A percentile compares a stretch with the other conserved stretches of the same genome.
phyloP scores from a whole-genome alignment of 2,888 invertebrate genomes.

The Eupithecia subfuscata region DNA sequence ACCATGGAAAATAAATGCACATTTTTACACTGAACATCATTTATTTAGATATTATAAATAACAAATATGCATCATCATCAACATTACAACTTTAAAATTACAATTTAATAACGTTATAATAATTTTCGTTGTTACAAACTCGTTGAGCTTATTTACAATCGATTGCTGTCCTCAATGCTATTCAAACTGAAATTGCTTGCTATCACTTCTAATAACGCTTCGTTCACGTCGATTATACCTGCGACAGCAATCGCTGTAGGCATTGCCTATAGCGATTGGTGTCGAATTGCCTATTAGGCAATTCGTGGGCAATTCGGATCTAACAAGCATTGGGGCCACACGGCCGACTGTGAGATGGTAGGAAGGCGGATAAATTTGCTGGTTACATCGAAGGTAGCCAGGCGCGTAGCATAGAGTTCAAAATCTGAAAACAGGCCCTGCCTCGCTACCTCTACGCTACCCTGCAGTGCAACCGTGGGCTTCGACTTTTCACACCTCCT shows the following conservation, averaged over 20 bases:
- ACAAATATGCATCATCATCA: not conserved
- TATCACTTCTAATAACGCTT: not conserved
- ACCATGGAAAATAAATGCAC: not conserved
- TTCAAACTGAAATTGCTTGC: not conserved
- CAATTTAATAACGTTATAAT: not conserved
- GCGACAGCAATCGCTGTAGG: not conserved
- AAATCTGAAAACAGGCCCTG: no score
- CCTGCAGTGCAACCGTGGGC: not conserved
- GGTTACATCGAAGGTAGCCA: not conserved
- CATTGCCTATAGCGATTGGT: no score
- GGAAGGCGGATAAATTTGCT: not conserved
- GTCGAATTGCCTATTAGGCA: no score
- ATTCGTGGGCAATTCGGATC: not conserved
- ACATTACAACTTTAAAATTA: not conserved
- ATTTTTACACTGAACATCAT: not conserved
- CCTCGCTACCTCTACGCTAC: not conserved
- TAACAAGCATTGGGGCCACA: not conserved
- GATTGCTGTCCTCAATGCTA: not conserved
- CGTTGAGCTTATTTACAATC: not conserved
- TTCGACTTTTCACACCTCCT: not conserved
- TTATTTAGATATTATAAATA: not conserved
- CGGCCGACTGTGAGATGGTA: not conserved
- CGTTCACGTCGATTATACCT: not conserved
- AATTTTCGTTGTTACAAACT: not conserved
- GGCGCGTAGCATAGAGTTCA: not conserved